Conservation (phyloP, 2,113 vertebrate species). For the Vombatus ursinus region DNA sequence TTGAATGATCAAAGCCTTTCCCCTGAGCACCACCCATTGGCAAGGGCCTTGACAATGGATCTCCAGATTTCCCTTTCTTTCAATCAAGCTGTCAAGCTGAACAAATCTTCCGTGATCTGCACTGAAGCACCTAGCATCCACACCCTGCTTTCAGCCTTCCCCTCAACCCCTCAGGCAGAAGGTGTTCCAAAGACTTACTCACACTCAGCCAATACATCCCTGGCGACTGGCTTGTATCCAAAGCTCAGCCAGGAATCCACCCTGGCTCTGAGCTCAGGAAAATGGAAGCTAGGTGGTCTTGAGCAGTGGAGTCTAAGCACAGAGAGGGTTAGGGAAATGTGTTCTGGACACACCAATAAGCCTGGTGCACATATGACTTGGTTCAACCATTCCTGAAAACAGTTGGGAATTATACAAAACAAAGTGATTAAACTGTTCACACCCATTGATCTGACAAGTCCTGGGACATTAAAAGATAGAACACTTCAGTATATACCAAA, state of each 20-base stretch:
- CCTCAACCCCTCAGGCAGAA: constrained; percentile 75
- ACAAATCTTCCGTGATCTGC: constrained; percentile 70
- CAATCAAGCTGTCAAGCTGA: constrained; percentile 67
- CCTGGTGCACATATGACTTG: not conserved
- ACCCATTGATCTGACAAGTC: not conserved
- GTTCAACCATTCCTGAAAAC: not conserved
- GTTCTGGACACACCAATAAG: not conserved
- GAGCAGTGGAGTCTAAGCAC: constrained; percentile 42
- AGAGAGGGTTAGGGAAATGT: not conserved
- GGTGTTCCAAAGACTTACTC: constrained; percentile 75
- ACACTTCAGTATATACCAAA: not conserved
- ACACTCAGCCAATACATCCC: constrained; percentile 22
- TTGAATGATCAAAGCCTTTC: constrained; percentile 58
- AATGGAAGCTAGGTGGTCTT: constrained; percentile 53
- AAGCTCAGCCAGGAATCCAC: constrained; percentile 75
- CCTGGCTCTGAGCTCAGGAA: constrained; percentile 72
- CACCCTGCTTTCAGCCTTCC: constrained; percentile 74
- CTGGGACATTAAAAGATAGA: not conserved
- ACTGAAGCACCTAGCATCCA: constrained; percentile 57
- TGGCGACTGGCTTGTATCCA: constrained; percentile 74
- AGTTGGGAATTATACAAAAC: not conserved
- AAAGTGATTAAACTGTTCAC: not conserved
- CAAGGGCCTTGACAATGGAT: constrained; percentile 53
- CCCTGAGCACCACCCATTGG: constrained; percentile 54
- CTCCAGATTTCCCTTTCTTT: constrained; percentile 43